Base-by-base conservation (phyloP, 2,888 invertebrate genomes). In the Dryobota labecula region DNA sequence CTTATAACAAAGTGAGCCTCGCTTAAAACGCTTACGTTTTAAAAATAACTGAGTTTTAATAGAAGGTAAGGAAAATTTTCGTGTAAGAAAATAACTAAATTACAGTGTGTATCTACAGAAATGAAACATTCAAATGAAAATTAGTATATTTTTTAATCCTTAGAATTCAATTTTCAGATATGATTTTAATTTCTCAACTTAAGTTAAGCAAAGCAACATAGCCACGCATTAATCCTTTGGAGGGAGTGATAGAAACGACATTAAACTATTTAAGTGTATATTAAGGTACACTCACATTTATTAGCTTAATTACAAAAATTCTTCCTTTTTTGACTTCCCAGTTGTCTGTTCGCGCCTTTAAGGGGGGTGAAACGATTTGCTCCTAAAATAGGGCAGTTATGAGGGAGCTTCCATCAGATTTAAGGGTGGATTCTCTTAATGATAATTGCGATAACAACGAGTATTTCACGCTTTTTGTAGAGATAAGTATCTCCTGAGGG, bases 401-500 rank as follows among this genome's bases (percentile, higher is more conserved):
- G 54, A 74, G 56, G 68, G 73, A 71, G 73, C 49, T 62, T 51
- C 63, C 70, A 63, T 73, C 70, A 76, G 78, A 82, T 84, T 84
- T 77, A 56, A 78, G 73, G 78, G 84, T 80, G 66, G 76, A 74
- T 82, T 70, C 66, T 56, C 73, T 51, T 75, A 80, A 84, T 80
- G 75, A 84, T 85, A 78, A 86, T 82, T 75, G 73, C 63, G 82
- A 82, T 80, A 80, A 64, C 67, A 82, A 68, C 80, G 51, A 65
- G 76, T 76, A 70, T 74, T 81, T 82, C 53, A 73, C 78, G 73
- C 70, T 79, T 80, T 85, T 80, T 78, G 62, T 72, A 20, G 18
- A 61, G 71, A 79, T 76, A 73, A 69, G 49, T 70, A 78, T 82
- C 72, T 70, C 63, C 66, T 58, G 30, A 33, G 54, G 71, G 75